Percentiles rank a stretch among this genome's conserved stretches.
Conservation (phyloP, 2,113 vertebrate genomes). For the Oryzias melastigma region DNA sequence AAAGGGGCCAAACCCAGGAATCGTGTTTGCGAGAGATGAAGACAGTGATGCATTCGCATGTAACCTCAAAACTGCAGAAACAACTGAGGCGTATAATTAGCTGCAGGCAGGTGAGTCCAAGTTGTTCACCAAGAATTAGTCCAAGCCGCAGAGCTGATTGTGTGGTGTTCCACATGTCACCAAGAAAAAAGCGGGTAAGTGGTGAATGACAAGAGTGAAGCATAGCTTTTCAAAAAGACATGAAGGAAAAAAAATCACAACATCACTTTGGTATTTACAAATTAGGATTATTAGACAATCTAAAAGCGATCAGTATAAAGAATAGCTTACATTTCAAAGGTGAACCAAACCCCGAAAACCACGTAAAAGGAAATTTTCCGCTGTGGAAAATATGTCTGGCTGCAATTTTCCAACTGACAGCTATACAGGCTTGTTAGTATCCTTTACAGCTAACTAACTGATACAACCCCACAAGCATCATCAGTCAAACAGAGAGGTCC, state of each 20-base stretch:
- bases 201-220: slow-evolving; percentile 15
- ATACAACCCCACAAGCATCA: slow-evolving; percentile 69
- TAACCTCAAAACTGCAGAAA: slow-evolving; percentile 32
- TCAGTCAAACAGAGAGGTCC: slow-evolving; percentile 60
- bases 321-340: slow-evolving; percentile 7
- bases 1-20: slow-evolving; percentile 42
- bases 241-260: not conserved
- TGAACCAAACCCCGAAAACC: slow-evolving; percentile 31
- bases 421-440: slow-evolving; percentile 51
- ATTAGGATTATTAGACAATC: slow-evolving; percentile 16
- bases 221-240: not conserved
- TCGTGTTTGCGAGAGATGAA: slow-evolving; percentile 30
- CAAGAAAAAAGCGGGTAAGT: slow-evolving; percentile 12
- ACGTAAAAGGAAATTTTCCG: slow-evolving; percentile 27
- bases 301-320: slow-evolving; percentile 9
- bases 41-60: slow-evolving; percentile 45
- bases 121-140: slow-evolving; percentile 19
- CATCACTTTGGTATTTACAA: slow-evolving; percentile 19
- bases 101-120: slow-evolving; percentile 59
- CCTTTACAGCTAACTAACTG: slow-evolving; percentile 66
- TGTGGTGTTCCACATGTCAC: slow-evolving; percentile 38
- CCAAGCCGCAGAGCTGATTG: slow-evolving; percentile 49
- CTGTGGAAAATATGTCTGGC: slow-evolving; percentile 51
- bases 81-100: slow-evolving; percentile 49
- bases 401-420: slow-evolving; percentile 41